A percentile compares a stretch with the other conserved stretches of the same genome.
phyloP scores from a whole-genome alignment of 2,113 vertebrate species.

The Ceuthmochares aereus region DNA sequence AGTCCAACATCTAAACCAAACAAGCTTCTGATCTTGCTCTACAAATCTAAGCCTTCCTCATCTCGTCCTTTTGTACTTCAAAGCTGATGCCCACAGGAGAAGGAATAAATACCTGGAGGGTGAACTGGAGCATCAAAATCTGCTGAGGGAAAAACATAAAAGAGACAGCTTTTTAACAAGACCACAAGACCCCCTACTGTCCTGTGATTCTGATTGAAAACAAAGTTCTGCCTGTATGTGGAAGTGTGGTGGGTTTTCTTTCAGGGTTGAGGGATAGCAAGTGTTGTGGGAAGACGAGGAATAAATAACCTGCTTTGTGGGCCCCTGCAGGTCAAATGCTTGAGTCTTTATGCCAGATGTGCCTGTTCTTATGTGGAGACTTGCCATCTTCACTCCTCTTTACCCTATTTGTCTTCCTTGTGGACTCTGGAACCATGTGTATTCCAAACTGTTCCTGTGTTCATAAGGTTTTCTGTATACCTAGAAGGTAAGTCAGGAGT shows the following conservation, averaged over 20 bases:
- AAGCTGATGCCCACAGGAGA: constrained; percentile 8
- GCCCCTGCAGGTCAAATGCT: background rate
- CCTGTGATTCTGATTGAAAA: background rate
- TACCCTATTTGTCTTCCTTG: background rate
- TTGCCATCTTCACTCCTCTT: background rate
- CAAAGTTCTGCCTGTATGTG: background rate
- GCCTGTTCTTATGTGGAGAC: background rate
- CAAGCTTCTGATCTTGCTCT: background rate
- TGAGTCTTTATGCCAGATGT: background rate
- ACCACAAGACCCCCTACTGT: background rate
- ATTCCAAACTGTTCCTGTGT: background rate
- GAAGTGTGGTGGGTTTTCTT: background rate
- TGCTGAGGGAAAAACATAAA: background rate
- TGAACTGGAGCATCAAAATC: background rate
- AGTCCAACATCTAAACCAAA: background rate
- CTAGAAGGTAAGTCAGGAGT: background rate
- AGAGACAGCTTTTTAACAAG: background rate
- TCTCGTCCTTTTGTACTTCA: background rate
- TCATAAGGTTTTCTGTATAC: background rate
- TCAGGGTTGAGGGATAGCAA: background rate
- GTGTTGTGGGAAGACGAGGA: background rate
- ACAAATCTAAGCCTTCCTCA: constrained; percentile 17
- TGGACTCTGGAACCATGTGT: background rate
- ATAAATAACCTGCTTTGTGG: background rate
- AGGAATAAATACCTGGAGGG: background rate